phyloP scores from a whole-genome alignment of 2,113 vertebrate genomes.

The Bubo scandiacus region DNA sequence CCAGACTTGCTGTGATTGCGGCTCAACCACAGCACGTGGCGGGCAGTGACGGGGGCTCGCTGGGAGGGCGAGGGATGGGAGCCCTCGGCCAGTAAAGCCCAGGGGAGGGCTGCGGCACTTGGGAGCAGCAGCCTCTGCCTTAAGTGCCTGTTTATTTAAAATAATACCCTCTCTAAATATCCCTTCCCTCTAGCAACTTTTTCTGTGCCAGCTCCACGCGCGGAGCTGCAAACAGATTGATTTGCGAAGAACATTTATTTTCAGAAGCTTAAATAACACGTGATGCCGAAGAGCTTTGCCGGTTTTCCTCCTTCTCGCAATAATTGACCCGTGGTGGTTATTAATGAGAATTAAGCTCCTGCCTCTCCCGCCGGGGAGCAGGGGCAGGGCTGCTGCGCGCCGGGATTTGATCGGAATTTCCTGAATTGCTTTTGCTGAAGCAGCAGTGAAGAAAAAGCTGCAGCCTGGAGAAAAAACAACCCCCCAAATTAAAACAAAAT shows the following conservation, averaged over 20 bases:
- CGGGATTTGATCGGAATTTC: conserved; percentile 43
- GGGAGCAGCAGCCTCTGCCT: background rate
- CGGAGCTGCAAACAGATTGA: background rate
- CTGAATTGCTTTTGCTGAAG: conserved; percentile 49
- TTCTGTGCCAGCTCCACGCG: background rate
- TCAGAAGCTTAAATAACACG: conserved; percentile 4
- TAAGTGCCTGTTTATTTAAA: conserved; percentile 40
- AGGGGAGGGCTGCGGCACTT: background rate
- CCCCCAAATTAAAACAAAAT: background rate
- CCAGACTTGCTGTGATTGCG: accelerated
- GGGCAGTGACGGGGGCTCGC: background rate
- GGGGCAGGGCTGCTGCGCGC: background rate
- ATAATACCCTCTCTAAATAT: background rate
- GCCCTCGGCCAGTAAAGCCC: background rate
- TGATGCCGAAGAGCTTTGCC: background rate
- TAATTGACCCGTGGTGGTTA: conserved; percentile 23
- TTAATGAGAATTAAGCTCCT: conserved; percentile 51
- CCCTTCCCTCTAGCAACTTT: background rate
- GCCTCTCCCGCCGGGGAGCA: background rate
- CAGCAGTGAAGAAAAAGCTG: background rate
- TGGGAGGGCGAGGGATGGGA: accelerated
- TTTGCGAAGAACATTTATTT: conserved; percentile 22
- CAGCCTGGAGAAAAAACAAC: background rate
- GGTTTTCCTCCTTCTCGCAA: background rate
- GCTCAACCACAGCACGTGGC: background rate